A percentile compares a stretch with the other conserved stretches of the same genome.
These are phyloP conservation scores for Mastacembelus armatus DNA, from an alignment of 2,797 vertebrate genomes.

Conservation along the genomic window DNA sequence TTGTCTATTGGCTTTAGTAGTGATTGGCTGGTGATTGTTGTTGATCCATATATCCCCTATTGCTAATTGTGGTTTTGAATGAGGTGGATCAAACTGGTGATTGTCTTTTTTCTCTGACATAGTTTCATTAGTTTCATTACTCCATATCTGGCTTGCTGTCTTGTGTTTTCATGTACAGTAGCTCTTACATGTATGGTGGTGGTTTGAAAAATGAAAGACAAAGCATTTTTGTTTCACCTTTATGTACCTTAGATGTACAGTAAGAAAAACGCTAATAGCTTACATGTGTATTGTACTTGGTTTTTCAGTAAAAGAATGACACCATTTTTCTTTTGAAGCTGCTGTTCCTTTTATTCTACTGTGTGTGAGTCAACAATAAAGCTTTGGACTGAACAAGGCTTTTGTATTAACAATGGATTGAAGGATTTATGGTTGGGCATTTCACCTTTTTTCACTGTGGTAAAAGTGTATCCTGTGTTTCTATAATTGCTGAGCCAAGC, in stretches of 20 bases:
- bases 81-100: constrained; percentile 28
- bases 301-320: constrained; percentile 28
- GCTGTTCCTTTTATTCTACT: constrained; percentile 27
- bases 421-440: constrained; percentile 52
- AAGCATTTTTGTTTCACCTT: constrained; percentile 10
- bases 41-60: constrained; percentile 10
- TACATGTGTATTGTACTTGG: constrained; percentile 36
- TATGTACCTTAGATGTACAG: constrained; percentile 57
- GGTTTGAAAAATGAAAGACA: constrained; percentile 20
- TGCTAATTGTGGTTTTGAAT: constrained; percentile 53
- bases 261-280: constrained; percentile 30
- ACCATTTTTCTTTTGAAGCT: constrained; percentile 49
- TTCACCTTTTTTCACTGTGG: constrained; percentile 43
- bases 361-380: constrained; percentile 29
- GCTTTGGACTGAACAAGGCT: constrained; percentile 27
- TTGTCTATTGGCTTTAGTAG: constrained; percentile 36
- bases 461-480: constrained; percentile 28
- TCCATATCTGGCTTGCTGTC: too few relatives aligned
- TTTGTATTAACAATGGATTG: constrained; percentile 22
- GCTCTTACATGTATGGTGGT: background rate
- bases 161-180: constrained; percentile 9
- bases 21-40: constrained; percentile 31
- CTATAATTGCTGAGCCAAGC: constrained; percentile 26
- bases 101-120: constrained; percentile 21
- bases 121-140: too few relatives aligned